Evolutionary conservation across 2,113 vertebrate species (phyloP).

Genomic region (Pelecanoides urinatrix): DNA sequence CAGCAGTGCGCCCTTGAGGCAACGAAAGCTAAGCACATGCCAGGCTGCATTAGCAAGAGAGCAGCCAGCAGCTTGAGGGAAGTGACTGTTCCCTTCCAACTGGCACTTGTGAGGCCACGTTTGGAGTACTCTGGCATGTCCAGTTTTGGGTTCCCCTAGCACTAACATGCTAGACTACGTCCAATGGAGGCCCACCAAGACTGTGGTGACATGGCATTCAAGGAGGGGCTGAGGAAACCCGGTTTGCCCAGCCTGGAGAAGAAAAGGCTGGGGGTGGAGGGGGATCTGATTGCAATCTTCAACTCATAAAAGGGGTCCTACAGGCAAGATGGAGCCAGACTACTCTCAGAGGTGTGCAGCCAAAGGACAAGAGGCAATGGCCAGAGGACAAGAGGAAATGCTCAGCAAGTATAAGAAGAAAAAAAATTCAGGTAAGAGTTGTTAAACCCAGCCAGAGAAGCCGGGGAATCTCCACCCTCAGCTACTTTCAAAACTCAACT

Average conservation of each 20-base stretch:
- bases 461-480: background rate
- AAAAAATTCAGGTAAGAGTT: background rate
- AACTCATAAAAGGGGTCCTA: background rate
- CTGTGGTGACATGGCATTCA: background rate
- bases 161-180: accelerated
- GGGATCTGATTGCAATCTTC: background rate
- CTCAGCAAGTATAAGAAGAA: background rate
- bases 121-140: background rate
- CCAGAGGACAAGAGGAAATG: background rate
- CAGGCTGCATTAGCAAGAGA: background rate
- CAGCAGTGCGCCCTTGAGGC: slow-evolving; percentile 59
- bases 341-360: background rate
- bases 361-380: background rate
- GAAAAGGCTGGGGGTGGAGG: background rate
- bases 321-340: background rate
- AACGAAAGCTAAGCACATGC: background rate
- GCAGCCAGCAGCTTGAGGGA: background rate
- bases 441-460: background rate
- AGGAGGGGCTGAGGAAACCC: background rate
- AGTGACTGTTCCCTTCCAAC: background rate
- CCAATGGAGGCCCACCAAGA: background rate
- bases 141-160: background rate
- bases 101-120: background rate
- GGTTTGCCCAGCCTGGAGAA: background rate
- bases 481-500: background rate